Evolutionary conservation across 2,797 vertebrate genomes (phyloP).

Genomic region (Carduelis carduelis): DNA sequence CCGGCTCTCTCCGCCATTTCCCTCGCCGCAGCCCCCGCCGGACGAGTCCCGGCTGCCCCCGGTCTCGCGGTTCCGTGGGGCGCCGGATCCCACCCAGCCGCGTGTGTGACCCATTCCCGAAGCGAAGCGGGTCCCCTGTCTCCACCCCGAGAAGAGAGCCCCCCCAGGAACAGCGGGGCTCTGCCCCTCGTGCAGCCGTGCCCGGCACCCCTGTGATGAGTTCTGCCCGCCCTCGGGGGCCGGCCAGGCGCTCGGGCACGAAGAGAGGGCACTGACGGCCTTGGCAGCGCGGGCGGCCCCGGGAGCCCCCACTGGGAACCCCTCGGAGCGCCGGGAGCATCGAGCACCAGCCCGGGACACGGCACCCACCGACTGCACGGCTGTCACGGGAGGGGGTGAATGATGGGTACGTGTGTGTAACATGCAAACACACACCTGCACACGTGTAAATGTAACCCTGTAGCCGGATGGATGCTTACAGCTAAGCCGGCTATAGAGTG

Average conservation of each 20-base stretch:
- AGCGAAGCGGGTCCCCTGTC: background rate
- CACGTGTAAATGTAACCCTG: background rate
- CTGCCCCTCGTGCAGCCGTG: background rate
- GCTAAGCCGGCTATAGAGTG: accelerated
- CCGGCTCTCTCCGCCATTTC: background rate
- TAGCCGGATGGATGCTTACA: background rate
- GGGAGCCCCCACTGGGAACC: background rate
- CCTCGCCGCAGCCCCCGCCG: background rate
- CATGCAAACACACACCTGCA: background rate
- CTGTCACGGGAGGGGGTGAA: background rate
- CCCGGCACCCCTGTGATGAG: background rate
- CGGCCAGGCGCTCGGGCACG: background rate
- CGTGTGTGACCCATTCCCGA: background rate
- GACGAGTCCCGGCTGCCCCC: background rate
- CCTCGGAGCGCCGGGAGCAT: background rate
- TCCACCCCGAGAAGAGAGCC: background rate
- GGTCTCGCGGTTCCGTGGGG: no score
- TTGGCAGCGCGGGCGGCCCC: no score
- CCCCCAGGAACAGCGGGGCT: background rate
- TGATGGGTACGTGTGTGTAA: background rate
- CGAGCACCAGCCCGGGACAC: accelerated
- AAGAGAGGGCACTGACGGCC: background rate
- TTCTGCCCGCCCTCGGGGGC: background rate
- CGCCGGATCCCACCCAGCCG: background rate
- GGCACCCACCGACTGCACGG: background rate